Percentiles rank a stretch among this genome's conserved stretches.
These are phyloP conservation scores for Ganaspis sp. DNA, from an alignment of 1,140 invertebrate genomes.

Conservation along the genomic window DNA sequence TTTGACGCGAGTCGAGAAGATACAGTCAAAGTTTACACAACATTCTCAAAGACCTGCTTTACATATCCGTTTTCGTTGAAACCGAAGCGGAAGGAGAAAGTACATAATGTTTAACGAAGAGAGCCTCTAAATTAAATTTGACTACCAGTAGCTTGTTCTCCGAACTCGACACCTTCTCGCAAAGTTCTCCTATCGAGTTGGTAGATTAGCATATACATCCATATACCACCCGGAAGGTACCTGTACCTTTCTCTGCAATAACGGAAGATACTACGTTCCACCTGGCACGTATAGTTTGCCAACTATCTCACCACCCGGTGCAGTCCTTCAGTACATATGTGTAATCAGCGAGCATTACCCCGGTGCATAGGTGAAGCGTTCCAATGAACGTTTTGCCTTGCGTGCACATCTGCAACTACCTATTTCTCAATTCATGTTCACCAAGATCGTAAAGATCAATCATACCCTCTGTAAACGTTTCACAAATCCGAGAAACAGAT, in stretches of 20 bases:
- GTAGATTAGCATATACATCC: slow-evolving; percentile 33
- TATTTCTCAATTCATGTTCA: not conserved
- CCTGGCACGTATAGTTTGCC: slow-evolving; percentile 26
- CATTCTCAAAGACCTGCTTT: not conserved
- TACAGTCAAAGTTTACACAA: not conserved
- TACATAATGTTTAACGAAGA: slow-evolving; percentile 23
- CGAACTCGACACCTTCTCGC: slow-evolving; percentile 25
- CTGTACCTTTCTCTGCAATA: not conserved
- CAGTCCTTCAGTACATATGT: slow-evolving; percentile 7
- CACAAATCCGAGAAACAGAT: too few relatives aligned
- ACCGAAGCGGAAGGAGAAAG: not conserved
- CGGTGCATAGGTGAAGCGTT: slow-evolving; percentile 7
- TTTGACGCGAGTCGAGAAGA: not conserved
- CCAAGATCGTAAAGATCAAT: too few relatives aligned
- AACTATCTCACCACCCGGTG: slow-evolving; percentile 21
- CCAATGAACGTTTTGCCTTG: slow-evolving; percentile 2
- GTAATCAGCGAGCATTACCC: slow-evolving; percentile 13
- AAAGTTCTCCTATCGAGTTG: slow-evolving; percentile 28
- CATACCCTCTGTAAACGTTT: too few relatives aligned
- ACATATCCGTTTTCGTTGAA: slow-evolving; percentile 16
- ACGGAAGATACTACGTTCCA: not conserved
- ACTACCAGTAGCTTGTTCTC: slow-evolving; percentile 23
- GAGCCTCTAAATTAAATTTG: slow-evolving; percentile 24
- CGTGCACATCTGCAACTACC: not conserved
- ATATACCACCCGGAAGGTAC: slow-evolving; percentile 10